Conservation (phyloP, 2,797 vertebrate genomes). For the Sparus aurata region DNA sequence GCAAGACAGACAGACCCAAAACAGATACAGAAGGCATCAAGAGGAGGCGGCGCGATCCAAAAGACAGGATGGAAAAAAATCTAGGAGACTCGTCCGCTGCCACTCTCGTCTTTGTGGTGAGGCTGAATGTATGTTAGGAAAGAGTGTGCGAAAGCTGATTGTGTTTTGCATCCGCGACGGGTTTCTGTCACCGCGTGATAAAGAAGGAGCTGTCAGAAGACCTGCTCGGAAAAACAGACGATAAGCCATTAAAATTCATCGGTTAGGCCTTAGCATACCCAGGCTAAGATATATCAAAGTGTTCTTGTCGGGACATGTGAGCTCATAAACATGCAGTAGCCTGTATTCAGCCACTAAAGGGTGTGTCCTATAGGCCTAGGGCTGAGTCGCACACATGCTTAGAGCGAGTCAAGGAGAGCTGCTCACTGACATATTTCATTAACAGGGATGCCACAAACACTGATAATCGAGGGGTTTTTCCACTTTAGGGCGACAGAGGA, state of each 20-base stretch:
- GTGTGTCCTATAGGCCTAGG: constrained; percentile 56
- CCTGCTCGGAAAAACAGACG: constrained; percentile 18
- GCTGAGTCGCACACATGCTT: constrained; percentile 33
- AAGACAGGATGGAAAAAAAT: constrained; percentile 47
- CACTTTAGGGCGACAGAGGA: neutral
- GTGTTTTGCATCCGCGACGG: constrained; percentile 23
- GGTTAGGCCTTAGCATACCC: neutral
- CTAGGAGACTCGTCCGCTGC: constrained; percentile 28
- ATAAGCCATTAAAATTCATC: constrained; percentile 26
- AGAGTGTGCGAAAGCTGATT: constrained; percentile 30
- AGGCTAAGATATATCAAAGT: constrained; percentile 22
- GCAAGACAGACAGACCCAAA: constrained; percentile 53
- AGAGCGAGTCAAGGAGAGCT: neutral
- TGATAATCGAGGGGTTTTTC: neutral
- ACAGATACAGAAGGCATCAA: constrained; percentile 56
- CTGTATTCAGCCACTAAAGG: constrained; percentile 61
- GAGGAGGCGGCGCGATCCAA: constrained; percentile 43
- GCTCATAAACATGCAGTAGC: constrained; percentile 63
- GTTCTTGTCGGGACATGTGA: constrained; percentile 63
- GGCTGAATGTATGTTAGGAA: constrained; percentile 33
- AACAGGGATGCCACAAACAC: neutral
- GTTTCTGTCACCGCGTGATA: constrained; percentile 22
- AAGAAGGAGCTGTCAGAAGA: constrained; percentile 17
- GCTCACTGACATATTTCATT: constrained; percentile 7
- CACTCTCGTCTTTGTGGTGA: constrained; percentile 11